Conservation (phyloP, 2,888 invertebrate genomes). For the Cynaeus angustus region DNA sequence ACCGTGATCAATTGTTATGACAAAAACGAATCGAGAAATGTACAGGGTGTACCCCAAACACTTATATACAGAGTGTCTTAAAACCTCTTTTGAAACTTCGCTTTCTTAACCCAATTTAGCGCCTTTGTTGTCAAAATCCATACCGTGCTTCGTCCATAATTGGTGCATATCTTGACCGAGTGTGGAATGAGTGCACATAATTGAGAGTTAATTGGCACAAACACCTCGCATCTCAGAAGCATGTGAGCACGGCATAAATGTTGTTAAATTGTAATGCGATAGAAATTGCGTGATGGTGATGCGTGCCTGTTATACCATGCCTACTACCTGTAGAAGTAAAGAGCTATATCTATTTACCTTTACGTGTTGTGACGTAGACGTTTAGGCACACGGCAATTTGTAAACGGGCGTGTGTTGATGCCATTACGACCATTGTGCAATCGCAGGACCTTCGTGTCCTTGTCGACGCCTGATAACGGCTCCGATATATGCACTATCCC, state of each 20-base stretch:
- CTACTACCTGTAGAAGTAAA: conserved; percentile 59
- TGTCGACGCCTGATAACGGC: not conserved
- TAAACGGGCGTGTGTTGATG: conserved; percentile 53
- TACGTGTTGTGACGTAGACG: conserved; percentile 52
- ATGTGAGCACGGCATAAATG: conserved; percentile 58
- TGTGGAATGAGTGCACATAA: conserved; percentile 55
- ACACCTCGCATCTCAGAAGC: conserved; percentile 57
- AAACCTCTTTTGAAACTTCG: no score
- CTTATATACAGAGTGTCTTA: no score
- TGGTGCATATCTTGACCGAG: conserved; percentile 50
- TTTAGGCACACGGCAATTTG: conserved; percentile 36
- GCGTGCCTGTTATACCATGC: conserved; percentile 52
- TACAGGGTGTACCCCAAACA: no score
- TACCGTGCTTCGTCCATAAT: not conserved
- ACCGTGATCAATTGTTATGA: no score
- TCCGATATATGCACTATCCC: no score
- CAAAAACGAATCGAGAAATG: no score
- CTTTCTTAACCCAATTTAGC: no score
- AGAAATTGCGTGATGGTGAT: conserved; percentile 59
- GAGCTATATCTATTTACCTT: conserved; percentile 61
- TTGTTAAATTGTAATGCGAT: conserved; percentile 55
- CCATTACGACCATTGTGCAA: conserved; percentile 51
- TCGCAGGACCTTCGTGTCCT: conserved; percentile 17
- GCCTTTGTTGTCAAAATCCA: not conserved
- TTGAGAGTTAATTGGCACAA: conserved; percentile 60